Evolutionary conservation across 2,797 vertebrate genomes (phyloP).

Genomic region (Acanthurus tractus): DNA sequence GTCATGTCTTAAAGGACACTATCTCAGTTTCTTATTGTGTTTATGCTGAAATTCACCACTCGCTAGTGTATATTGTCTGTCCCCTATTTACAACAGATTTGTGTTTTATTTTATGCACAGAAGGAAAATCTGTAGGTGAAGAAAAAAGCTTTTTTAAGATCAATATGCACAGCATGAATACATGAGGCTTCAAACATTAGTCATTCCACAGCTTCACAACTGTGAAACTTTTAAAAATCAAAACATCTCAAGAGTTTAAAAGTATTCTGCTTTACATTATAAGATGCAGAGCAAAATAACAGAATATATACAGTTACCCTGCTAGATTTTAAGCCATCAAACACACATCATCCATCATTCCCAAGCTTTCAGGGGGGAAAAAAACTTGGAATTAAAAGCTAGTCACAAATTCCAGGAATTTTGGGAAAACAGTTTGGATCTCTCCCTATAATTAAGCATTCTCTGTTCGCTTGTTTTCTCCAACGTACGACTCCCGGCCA

Average conservation of each 20-base stretch:
- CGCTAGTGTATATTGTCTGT: not conserved
- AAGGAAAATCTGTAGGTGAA: not conserved
- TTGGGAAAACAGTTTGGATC: constrained; percentile 37
- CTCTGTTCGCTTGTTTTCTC: constrained; percentile 54
- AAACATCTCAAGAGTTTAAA: not conserved
- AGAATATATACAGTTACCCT: not conserved
- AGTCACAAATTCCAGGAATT: constrained; percentile 39
- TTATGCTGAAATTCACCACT: not conserved
- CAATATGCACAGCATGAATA: not conserved
- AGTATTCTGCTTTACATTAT: not conserved
- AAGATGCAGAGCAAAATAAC: not conserved
- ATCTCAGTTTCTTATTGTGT: not conserved
- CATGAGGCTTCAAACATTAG: not conserved
- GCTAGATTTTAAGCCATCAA: not conserved
- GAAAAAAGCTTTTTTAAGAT: constrained; percentile 4
- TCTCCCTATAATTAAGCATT: constrained; percentile 59
- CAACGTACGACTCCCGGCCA: constrained; percentile 45
- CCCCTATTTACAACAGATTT: not conserved
- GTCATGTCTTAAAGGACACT: not conserved
- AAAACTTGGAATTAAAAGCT: constrained; percentile 1
- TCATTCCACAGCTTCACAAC: not conserved
- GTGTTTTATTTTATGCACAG: not conserved
- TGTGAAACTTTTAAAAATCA: not conserved
- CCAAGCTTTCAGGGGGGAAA: constrained; percentile 6
- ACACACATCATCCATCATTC: constrained; percentile 20